Percentiles rank a stretch among this genome's conserved stretches.
These are phyloP conservation scores for Cyclina sinensis DNA, from an alignment of 1,140 invertebrate species.

Conservation along the genomic window DNA sequence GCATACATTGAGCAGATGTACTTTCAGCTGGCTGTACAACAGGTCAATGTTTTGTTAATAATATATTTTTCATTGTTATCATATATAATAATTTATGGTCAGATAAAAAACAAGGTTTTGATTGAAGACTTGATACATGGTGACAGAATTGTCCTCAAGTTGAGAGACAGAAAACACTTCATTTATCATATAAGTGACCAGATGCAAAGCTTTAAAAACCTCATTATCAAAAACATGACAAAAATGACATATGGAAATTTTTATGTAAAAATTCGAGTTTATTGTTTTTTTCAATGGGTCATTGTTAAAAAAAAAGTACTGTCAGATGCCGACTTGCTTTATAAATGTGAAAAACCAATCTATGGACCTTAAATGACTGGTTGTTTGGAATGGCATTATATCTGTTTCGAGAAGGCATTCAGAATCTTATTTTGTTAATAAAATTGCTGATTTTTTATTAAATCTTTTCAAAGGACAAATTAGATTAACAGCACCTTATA, in stretches of 20 bases:
- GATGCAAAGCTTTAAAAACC: constrained; percentile 7
- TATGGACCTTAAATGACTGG: too few relatives aligned
- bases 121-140: not conserved
- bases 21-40: not conserved
- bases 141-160: not conserved
- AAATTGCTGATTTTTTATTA: too few relatives aligned
- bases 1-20: not conserved
- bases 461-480: too few relatives aligned
- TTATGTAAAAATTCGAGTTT: not conserved
- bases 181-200: constrained; percentile 25
- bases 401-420: too few relatives aligned
- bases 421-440: too few relatives aligned
- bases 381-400: too few relatives aligned
- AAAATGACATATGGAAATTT: not conserved
- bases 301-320: too few relatives aligned
- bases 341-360: too few relatives aligned
- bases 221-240: not conserved
- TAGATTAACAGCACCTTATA: too few relatives aligned
- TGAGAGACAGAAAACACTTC: not conserved
- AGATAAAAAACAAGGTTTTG: constrained; percentile 1
- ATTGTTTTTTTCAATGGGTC: not conserved
- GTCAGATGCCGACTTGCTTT: too few relatives aligned
- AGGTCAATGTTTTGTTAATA: not conserved
- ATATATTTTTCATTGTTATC: not conserved
- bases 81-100: not conserved